phyloP scores from a whole-genome alignment of 2,888 invertebrate species.

The Tipula unca region DNA sequence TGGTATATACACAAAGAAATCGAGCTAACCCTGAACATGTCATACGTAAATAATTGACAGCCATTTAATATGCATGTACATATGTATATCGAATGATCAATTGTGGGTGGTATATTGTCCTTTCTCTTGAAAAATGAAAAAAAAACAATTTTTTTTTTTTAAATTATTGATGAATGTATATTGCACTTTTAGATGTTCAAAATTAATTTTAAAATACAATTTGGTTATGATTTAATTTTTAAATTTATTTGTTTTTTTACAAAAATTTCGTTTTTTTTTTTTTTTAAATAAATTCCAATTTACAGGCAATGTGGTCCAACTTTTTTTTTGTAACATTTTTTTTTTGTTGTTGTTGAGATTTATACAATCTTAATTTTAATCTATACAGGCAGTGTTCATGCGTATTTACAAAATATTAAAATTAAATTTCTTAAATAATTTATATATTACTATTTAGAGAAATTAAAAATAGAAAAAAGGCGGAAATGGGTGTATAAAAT shows the following conservation, averaged over 20 bases:
- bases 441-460: neutral
- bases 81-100: neutral
- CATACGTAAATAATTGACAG: neutral
- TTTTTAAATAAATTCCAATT: neutral
- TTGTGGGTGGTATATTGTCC: neutral
- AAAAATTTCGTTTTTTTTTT: constrained; percentile 1
- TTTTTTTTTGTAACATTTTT: neutral
- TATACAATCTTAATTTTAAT: no score
- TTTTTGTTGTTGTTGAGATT: neutral
- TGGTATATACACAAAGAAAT: neutral
- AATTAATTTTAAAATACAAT: neutral
- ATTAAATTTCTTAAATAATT: constrained; percentile 15
- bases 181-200: neutral
- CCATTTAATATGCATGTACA: neutral
- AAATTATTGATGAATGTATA: no score
- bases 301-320: constrained; percentile 18
- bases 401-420: constrained; percentile 16
- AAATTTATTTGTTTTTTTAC: neutral
- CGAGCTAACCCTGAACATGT: neutral
- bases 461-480: neutral
- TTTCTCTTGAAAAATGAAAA: no score
- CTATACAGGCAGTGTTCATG: neutral
- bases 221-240: neutral
- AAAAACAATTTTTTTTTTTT: no score
- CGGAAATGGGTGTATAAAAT: neutral